Evolutionary conservation across 1,140 invertebrate genomes (phyloP).

Genomic region (Drosophila nebulosa): DNA sequence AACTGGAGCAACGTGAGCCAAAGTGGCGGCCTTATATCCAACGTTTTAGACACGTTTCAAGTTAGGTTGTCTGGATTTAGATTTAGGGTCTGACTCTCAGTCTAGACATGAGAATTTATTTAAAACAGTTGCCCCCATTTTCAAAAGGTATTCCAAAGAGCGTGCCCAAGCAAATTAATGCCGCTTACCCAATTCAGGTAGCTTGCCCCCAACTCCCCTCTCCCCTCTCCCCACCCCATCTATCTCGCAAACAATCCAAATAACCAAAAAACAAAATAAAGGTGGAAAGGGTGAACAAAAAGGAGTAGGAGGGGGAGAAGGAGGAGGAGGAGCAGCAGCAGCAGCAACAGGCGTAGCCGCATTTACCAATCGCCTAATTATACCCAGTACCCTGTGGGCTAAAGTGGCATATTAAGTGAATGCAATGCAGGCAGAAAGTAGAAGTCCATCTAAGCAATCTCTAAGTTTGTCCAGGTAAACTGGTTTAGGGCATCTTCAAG

Average conservation of each 20-base stretch:
- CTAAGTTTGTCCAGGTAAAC: too few relatives aligned
- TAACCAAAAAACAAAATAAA: background rate
- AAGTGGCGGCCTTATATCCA: background rate
- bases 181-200: conserved; percentile 3
- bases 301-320: background rate
- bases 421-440: too few relatives aligned
- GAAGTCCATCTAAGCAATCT: background rate
- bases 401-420: background rate
- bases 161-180: conserved; percentile 5
- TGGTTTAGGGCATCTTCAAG: background rate
- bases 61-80: background rate
- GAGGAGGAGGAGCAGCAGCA: too few relatives aligned
- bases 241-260: too few relatives aligned
- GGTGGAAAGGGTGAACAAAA: background rate
- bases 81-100: too few relatives aligned
- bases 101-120: background rate
- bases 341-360: background rate
- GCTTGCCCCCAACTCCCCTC: background rate
- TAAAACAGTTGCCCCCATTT: background rate
- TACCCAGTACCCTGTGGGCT: background rate
- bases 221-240: too few relatives aligned
- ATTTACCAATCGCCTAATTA: conserved; percentile 5
- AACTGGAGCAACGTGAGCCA: background rate
- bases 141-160: background rate
- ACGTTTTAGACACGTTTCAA: background rate